phyloP scores from a whole-genome alignment of 2,797 vertebrate species.

The Spinibarbus caldwelli region DNA sequence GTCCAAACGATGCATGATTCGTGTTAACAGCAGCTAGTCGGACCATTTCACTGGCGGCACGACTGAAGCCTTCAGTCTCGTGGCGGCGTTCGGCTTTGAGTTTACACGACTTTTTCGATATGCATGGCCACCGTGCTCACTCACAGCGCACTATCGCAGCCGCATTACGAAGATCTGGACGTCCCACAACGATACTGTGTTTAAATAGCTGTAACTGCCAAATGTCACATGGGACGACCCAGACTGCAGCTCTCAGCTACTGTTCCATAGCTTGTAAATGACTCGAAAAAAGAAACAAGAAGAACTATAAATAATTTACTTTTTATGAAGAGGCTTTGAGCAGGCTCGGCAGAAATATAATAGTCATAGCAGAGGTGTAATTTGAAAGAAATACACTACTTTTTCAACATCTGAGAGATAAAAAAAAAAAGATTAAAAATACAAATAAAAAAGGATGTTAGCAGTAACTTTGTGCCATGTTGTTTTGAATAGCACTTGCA shows the following conservation, averaged over 20 bases:
- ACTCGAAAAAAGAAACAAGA: slow-evolving; percentile 68
- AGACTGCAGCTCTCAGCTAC: slow-evolving; percentile 80
- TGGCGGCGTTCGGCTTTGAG: slow-evolving; percentile 34
- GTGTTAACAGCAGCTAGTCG: slow-evolving; percentile 64
- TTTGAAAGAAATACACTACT: slow-evolving; percentile 83
- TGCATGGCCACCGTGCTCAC: slow-evolving; percentile 61
- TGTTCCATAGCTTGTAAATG: slow-evolving; percentile 85
- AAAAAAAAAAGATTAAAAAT: slow-evolving; percentile 48
- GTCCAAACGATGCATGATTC: slow-evolving; percentile 66
- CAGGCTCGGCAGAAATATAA: slow-evolving; percentile 94
- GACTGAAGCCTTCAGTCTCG: slow-evolving; percentile 19
- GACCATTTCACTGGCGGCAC: slow-evolving; percentile 66
- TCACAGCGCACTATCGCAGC: slow-evolving; percentile 72
- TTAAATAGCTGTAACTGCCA: slow-evolving; percentile 85
- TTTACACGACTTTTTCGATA: slow-evolving; percentile 69
- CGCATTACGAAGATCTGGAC: slow-evolving; percentile 37
- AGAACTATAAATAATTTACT: slow-evolving; percentile 82
- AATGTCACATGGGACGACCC: slow-evolving; percentile 76
- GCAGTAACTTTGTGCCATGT: slow-evolving; percentile 93
- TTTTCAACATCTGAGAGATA: slow-evolving; percentile 79
- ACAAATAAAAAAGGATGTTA: slow-evolving; percentile 70
- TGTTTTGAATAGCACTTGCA: slow-evolving; percentile 86
- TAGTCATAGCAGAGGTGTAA: slow-evolving; percentile 81
- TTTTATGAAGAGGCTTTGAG: slow-evolving; percentile 90
- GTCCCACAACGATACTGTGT: slow-evolving; percentile 77